Evolutionary conservation across 2,797 vertebrate genomes (phyloP), one percentile per base, ranked within the genome.

Genomic region (Arnoldichthys spilopterus): DNA sequence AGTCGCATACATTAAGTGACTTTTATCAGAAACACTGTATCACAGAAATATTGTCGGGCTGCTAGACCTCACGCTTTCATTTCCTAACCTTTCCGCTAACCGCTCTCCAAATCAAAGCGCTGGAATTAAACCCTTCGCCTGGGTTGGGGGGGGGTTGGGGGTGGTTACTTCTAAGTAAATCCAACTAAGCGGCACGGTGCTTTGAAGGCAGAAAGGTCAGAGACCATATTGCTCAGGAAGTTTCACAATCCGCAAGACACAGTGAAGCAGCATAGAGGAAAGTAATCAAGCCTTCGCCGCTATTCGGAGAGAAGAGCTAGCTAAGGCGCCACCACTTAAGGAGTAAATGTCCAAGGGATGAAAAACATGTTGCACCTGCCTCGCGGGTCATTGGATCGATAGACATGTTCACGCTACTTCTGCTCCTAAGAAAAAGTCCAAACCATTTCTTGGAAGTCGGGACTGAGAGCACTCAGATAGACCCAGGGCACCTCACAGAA

Each of bases 341-440:
- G 47, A 73, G 56, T 76, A 83, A 72, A 83, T 79, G 78, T 82
- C 76, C 72, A 79, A 80, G 74, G 62, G 81, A 58, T 79, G 73
- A 82, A 67, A 79, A 82, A 72, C 64, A 84, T 82, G 71, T 72
- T 59, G 37, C 67, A 45, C 66, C 71, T 82, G 67, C 24, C 64
- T 74, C 67, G 74, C n/a, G 53, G 82, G 76, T 82, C 83, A 81
- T 53, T 77, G 79, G 80, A 87, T 88, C 85, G 78, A 87, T 87
- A 83, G 54, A 26, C 20, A 15, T 20, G 56, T 47, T 69, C 70
- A 54, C 20, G 40, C 43, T 51, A 51, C 45, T 66, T 66, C 32
- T 37, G 16, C 37, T 53, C 24, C 61, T 34, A 73, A 1, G 54
- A 66, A 68, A 69, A 51, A 64, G 5, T 0, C 15, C 18, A 32